Evolutionary conservation across 2,888 invertebrate genomes (phyloP).

Genomic region (Pachliopta kotzebuea): DNA sequence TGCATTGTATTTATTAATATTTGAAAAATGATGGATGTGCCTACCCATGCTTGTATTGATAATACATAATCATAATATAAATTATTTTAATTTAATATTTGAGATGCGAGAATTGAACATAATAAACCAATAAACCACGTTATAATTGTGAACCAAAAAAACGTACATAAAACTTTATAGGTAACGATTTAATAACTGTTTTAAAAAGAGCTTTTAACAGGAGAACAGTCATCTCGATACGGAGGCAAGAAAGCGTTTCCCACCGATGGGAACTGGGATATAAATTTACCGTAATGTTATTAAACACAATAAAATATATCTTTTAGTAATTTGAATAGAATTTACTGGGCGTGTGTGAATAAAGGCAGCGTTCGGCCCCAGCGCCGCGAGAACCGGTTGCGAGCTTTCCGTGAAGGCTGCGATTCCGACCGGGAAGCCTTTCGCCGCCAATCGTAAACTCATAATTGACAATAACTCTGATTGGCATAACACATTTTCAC

Average conservation of each 20-base stretch:
- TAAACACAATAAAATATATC: conserved; percentile 32
- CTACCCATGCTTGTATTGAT: too few species aligned
- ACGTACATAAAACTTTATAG: neutral
- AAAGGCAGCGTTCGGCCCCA: conserved; percentile 7
- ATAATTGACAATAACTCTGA: conserved; percentile 13
- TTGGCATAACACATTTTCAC: conserved; percentile 8
- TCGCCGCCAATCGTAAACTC: conserved; percentile 13
- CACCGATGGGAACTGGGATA: conserved; percentile 33
- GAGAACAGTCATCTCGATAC: conserved; percentile 7
- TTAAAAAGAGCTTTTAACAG: neutral
- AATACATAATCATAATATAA: too few species aligned
- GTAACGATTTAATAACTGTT: neutral
- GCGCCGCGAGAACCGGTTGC: conserved; percentile 19
- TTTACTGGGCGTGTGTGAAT: conserved; percentile 24
- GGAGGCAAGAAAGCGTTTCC: conserved; percentile 29
- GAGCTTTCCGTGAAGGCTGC: conserved; percentile 8
- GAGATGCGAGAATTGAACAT: too few species aligned
- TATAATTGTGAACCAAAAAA: neutral
- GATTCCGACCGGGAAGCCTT: conserved; percentile 9
- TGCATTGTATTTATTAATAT: too few species aligned
- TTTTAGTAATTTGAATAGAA: conserved; percentile 28
- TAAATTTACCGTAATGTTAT: conserved; percentile 36
- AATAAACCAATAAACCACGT: neutral
- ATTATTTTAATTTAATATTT: too few species aligned
- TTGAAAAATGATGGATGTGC: too few species aligned